These are phyloP conservation scores for Porites lutea DNA, from an alignment of 64 coral and sea anemone species.

Conservation along the genomic window DNA sequence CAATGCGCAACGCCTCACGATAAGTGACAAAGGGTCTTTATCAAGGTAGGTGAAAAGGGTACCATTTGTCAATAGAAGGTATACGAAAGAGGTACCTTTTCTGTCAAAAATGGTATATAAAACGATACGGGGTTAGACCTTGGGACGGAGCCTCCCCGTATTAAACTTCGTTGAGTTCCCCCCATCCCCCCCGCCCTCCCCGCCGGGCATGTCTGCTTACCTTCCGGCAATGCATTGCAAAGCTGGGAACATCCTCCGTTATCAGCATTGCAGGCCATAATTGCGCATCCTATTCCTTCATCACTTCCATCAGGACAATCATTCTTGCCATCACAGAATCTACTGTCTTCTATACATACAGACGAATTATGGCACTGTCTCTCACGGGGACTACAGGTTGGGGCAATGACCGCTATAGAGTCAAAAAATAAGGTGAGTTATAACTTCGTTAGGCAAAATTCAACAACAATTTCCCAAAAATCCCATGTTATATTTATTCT, in stretches of 20 bases:
- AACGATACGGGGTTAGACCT: too few species aligned
- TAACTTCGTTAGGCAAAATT: not conserved
- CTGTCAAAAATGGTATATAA: too few species aligned
- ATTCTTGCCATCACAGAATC: conserved; percentile 69
- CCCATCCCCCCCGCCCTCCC: too few species aligned
- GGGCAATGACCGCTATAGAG: not conserved
- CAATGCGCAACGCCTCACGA: too few species aligned
- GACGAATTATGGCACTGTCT: conserved; percentile 68
- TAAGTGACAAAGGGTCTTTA: too few species aligned
- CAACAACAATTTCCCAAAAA: not conserved
- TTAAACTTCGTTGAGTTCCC: too few species aligned
- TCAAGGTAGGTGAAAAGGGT: too few species aligned
- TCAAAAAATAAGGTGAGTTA: not conserved
- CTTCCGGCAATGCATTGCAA: conserved; percentile 70
- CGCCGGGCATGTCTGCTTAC: conserved; percentile 10
- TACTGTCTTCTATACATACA: conserved; percentile 48
- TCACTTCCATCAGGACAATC: conserved; percentile 86
- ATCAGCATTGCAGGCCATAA: conserved; percentile 48
- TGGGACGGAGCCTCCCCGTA: too few species aligned
- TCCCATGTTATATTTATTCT: too few species aligned
- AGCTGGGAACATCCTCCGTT: conserved; percentile 93
- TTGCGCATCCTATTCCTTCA: conserved; percentile 75
- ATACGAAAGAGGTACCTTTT: too few species aligned
- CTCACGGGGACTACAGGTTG: not conserved
- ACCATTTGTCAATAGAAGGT: too few species aligned